These are phyloP conservation scores for Heliconius eleuchia DNA, from an alignment of 1,140 invertebrate species.

Conservation along the genomic window DNA sequence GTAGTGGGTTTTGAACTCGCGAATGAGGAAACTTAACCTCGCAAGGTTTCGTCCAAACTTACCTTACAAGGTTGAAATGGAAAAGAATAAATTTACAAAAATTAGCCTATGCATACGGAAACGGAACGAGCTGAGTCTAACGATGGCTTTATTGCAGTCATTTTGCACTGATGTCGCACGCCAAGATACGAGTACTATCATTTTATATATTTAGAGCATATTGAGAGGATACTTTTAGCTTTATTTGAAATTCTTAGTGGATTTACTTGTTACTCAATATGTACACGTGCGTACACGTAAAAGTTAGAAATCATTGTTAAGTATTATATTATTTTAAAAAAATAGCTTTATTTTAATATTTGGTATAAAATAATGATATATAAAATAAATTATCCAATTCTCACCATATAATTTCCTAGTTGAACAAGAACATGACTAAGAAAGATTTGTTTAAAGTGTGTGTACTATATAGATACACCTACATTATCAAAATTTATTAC, in stretches of 20 bases:
- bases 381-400: not conserved
- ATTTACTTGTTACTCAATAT: not conserved
- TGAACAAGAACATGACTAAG: not conserved
- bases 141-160: conserved; percentile 55
- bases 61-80: not conserved
- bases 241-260: not conserved
- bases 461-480: not conserved
- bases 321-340: too few species aligned
- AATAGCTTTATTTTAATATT: too few species aligned
- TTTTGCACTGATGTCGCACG: conserved; percentile 45
- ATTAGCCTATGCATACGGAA: conserved; percentile 39
- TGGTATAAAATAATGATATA: too few species aligned
- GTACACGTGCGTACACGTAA: too few species aligned
- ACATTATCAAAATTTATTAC: not conserved
- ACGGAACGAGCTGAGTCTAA: conserved; percentile 40
- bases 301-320: too few species aligned
- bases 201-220: conserved; percentile 42
- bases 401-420: not conserved
- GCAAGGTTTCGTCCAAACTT: not conserved
- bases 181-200: conserved; percentile 52
- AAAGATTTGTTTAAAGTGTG: not conserved
- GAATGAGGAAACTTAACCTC: too few species aligned
- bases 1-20: too few species aligned
- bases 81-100: conserved; percentile 21
- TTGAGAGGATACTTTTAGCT: conserved; percentile 22